Base-by-base conservation (phyloP, 2,113 vertebrate genomes). In the Periophthalmus modestus region DNA sequence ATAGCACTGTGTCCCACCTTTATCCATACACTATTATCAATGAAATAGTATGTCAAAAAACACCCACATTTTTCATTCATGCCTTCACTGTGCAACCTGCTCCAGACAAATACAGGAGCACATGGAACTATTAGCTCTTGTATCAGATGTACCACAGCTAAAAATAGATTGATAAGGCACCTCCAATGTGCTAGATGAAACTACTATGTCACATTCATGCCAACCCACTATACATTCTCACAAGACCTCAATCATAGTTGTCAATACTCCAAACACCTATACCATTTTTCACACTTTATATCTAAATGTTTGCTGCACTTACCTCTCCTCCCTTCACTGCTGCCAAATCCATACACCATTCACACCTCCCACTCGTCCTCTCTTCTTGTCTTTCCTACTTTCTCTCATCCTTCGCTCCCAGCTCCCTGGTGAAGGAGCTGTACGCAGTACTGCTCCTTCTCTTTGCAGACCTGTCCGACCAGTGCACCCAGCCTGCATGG, bases 351-450 rank as follows among this genome's bases (percentile, higher is more conserved):
- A 28, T 47, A 33, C 81, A 78, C 80, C 75, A 83, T 84, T 82
- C 52, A 85, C 85, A 87, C 88, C 90, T 89, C 89, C 88, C 84
- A 88, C 84, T 72, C 75, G 82, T 18, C 69, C 79, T 74, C 66
- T 82, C 75, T 66, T 71, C 5, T 54, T 79, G 61, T 16, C 39
- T 5, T 33, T 52, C 65, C 79, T 58, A 57, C 28, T 24, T 75
- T 57, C 68, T 68, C 75, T 33, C 43, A 46, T 74, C 65, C 78
- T 77, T 80, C 73, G 50, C 63, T 70, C 62, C 48, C 70, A 65
- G 54, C 73, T 69, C 58, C 24, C 73, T 69, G 48, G 69, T 52
- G 62, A 65, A 65, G 62, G 16, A 65, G 33, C 62, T 65, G 43
- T 39, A 65, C 46, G 71, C 48, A 58, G 34, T 48, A 47, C 54